A percentile compares a stretch with the other conserved stretches of the same genome.
Evolutionary conservation across 2,797 vertebrate species (phyloP).

Genomic region (Peromyscus attwateri): DNA sequence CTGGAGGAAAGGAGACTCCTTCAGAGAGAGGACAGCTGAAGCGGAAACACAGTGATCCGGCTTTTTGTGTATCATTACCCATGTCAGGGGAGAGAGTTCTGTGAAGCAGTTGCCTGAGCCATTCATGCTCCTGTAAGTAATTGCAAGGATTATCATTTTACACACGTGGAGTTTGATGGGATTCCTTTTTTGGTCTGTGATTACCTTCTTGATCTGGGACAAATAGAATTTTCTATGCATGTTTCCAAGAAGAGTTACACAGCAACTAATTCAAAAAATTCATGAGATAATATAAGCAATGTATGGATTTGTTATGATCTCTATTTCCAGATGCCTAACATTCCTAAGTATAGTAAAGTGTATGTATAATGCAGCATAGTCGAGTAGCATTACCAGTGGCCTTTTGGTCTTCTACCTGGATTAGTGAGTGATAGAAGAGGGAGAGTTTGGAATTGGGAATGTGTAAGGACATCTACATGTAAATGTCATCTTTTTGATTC

Average conservation of each 20-base stretch:
- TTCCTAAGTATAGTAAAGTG: background rate
- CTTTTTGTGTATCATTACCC: background rate
- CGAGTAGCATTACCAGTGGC: background rate
- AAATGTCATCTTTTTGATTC: background rate
- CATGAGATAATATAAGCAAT: background rate
- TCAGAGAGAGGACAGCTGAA: too few species aligned
- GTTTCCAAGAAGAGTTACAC: background rate
- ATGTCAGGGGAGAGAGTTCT: background rate
- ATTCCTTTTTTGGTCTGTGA: background rate
- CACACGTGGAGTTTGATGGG: background rate
- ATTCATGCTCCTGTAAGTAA: background rate
- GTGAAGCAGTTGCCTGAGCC: background rate
- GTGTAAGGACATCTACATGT: too few species aligned
- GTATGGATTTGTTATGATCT: background rate
- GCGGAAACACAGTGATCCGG: too few species aligned
- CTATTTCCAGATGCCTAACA: background rate
- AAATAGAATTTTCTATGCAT: background rate
- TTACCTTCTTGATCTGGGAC: background rate
- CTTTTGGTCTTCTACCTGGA: background rate
- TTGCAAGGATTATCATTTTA: background rate
- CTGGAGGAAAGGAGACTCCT: background rate
- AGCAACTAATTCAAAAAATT: background rate
- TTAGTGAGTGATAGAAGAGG: background rate
- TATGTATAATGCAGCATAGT: background rate
- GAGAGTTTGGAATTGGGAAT: background rate